phyloP scores from a whole-genome alignment of 2,888 invertebrate species.

The Diarsia rubi region DNA sequence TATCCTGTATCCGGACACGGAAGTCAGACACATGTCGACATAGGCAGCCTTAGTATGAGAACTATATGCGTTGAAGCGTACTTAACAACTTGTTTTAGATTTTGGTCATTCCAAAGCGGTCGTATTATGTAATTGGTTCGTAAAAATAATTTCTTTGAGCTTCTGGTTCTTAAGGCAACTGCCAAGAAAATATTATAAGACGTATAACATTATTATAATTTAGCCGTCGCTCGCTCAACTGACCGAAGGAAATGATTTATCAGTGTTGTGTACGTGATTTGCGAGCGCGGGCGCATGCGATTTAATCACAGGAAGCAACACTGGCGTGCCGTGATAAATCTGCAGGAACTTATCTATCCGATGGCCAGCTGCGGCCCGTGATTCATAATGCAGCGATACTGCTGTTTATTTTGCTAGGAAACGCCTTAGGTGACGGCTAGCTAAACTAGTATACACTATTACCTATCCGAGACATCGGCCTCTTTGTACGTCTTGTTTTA shows the following conservation, averaged over 20 bases:
- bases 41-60: not conserved
- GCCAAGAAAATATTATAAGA: conserved; percentile 26
- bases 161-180: not conserved
- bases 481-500: conserved; percentile 49
- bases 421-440: conserved; percentile 70
- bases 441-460: conserved; percentile 30
- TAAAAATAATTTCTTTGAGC: not conserved
- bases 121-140: not conserved
- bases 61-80: not conserved
- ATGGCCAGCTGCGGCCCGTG: conserved; percentile 81
- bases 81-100: not conserved
- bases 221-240: conserved; percentile 60
- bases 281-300: conserved; percentile 80
- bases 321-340: conserved; percentile 74
- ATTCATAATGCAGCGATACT: conserved; percentile 81
- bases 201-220: conserved; percentile 60
- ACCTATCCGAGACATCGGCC: conserved; percentile 65
- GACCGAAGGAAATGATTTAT: conserved; percentile 87
- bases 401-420: conserved; percentile 78
- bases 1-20: conserved; percentile 16
- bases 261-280: conserved; percentile 84
- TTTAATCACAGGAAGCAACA: conserved; percentile 89
- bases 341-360: conserved; percentile 88
- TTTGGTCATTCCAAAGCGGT: not conserved
- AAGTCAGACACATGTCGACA: not conserved